Base-by-base conservation (phyloP, 2,888 invertebrate species). In the Ariolimax columbianus region DNA sequence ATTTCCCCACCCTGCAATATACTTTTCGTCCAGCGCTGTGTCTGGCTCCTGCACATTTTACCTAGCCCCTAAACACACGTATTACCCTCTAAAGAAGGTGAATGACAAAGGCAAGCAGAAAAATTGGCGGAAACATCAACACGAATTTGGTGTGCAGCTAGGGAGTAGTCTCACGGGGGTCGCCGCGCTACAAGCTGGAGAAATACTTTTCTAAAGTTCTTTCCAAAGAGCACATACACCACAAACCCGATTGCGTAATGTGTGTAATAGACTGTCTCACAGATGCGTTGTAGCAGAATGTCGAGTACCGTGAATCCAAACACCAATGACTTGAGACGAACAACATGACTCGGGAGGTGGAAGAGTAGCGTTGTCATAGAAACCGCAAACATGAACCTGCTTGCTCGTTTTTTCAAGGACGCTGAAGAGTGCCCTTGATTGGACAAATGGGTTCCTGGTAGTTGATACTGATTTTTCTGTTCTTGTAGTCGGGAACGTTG, bases 311-410 rank as follows among this genome's bases (percentile, higher is more conserved):
- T 43, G 40, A 19, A 55, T 6, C 38, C 36, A 68, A 81, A 68
- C 59, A 82, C 43, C 73, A 82, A 11, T 7, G 55, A 68, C 73
- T 82, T 82, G 26, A 82, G 59, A 26, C 82, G 43, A 23, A 82
- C 55, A 19, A 82, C 14, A 36, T 82, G 82, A n/a, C 51, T 73
- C 1, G 82, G 82, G n/a, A 73, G 23, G 73, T 82, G 82, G 30
- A 82, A 82, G n/a, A 82, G 23, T n/a, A 82, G n/a, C 40, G 72
- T 51, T 26, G 82, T 82, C 73, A 82, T 70, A 26, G 82, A 82
- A 26, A 82, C 73, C 26, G 70, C 70, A 47, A 82, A 82, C 59
- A 82, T 38, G n/a, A 82, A 82, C 26, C 70, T 72, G 73, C 73
- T 73, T 4, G 82, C 82, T 68, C 73, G 82, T 1, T 33, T 73